These are phyloP conservation scores for Sinocyclocheilus anophthalmus DNA, from an alignment of 2,113 vertebrate species.

Conservation along the genomic window DNA sequence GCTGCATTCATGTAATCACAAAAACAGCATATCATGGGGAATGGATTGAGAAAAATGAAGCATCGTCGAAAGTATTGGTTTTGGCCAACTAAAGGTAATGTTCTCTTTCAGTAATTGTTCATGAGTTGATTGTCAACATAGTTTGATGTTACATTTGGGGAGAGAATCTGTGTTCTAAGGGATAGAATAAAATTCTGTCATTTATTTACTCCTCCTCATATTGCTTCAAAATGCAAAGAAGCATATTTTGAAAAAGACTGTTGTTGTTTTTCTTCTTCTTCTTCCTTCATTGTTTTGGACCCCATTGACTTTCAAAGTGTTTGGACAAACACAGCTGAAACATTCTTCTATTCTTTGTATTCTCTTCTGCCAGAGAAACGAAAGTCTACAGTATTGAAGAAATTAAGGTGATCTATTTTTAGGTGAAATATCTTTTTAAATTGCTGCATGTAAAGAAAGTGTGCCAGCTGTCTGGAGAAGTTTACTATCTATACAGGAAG, in stretches of 20 bases:
- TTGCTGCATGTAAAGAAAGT: not conserved
- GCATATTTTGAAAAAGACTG: not conserved
- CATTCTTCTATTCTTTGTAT: not conserved
- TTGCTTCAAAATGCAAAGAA: not conserved
- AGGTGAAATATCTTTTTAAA: not conserved
- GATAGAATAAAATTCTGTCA: not conserved
- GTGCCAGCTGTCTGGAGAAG: not conserved
- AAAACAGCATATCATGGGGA: conserved; percentile 52
- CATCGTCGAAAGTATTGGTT: conserved; percentile 78
- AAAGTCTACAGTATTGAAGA: not conserved
- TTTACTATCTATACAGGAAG: no score
- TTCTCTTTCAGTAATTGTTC: conserved; percentile 69
- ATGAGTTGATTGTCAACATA: conserved; percentile 59
- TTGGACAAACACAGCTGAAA: not conserved
- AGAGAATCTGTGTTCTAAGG: not conserved
- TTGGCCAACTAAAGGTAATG: conserved; percentile 73
- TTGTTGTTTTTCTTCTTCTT: not conserved
- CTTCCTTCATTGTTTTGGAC: not conserved
- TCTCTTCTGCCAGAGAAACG: not conserved
- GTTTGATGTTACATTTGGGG: not conserved
- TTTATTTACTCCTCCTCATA: not conserved
- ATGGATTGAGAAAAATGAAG: conserved; percentile 65
- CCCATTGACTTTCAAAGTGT: not conserved
- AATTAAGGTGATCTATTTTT: not conserved
- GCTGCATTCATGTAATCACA: conserved; percentile 34